Evolutionary conservation across 2,113 vertebrate species (phyloP), one percentile per base, ranked within the genome.

Genomic region (Gallinago paraguaiae): DNA sequence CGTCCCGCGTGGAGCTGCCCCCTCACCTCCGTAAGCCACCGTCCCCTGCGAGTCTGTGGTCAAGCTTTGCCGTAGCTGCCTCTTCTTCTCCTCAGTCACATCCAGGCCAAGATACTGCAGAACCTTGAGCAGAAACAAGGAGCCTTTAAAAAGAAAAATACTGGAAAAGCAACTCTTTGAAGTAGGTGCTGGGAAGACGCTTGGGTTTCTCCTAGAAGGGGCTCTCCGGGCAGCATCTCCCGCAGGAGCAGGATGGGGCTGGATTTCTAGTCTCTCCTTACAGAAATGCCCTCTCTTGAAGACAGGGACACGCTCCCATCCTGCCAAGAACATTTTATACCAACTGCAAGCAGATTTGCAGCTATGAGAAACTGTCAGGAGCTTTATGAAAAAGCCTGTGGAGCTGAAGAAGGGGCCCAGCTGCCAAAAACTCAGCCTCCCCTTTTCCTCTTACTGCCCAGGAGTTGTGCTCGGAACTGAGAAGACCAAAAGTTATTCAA

Each of bases 1-100:
- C 3, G 0, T 37, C 54, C 6, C 0, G 0, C 5, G 1, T 33
- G 43, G 20, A 19, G 50, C 37, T 15, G n/a, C 60, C 57, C 0
- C 1, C 95, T 97, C 85, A 99, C 99, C 99, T 98, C 99, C 98
- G 1, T 99, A 99, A 39, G 99, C 98, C 94, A 99, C 98, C 0
- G 98, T 99, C 65, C 99, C 99, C 96, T 99, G 99, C 0, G 98
- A 98, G 96, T 99, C 99, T 5, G 98, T 97, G 59, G 95, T 98
- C 94, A 99, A 95, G 79, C 97, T 98, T 69, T 98, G 98, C 93
- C 97, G 97, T 30, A 99, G 28, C 88, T 97, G 98, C 93, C 96
- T 97, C 92, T 86, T 98, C 96, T 98, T 98, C 92, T 99, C 98
- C 43, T 99, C 99, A 0, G 97, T 98, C 69, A 98, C 97, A 23